Percentiles rank a stretch among this genome's conserved stretches.
phyloP scores from a whole-genome alignment of 2,888 invertebrate genomes.

The Heliothis peltigera region DNA sequence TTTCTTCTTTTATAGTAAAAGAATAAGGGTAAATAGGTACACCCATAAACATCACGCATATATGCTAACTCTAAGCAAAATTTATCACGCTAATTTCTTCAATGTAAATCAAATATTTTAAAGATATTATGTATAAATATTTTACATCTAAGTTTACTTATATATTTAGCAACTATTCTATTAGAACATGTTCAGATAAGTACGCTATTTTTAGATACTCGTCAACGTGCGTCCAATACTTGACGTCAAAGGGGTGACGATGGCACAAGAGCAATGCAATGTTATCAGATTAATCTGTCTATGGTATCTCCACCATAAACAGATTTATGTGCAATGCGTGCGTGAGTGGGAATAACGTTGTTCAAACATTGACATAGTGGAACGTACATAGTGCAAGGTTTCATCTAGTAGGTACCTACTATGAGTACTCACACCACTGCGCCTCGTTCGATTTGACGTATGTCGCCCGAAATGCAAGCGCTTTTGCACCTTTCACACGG shows the following conservation, averaged over 20 bases:
- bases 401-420: neutral
- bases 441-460: conserved; percentile 22
- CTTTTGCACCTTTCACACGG: conserved; percentile 29
- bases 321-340: conserved; percentile 47
- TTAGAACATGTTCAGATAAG: too few species aligned
- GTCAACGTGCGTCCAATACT: conserved; percentile 20
- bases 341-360: conserved; percentile 48
- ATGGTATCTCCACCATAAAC: conserved; percentile 44
- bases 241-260: conserved; percentile 37
- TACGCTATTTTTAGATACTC: conserved; percentile 32
- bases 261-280: conserved; percentile 27
- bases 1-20: too few species aligned
- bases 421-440: neutral
- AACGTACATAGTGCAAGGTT: conserved; percentile 25
- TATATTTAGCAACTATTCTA: too few species aligned
- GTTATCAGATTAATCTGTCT: conserved; percentile 44
- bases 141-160: too few species aligned
- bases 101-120: too few species aligned
- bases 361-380: conserved; percentile 51
- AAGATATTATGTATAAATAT: too few species aligned
- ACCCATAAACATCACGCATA: too few species aligned
- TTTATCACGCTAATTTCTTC: too few species aligned
- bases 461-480: conserved; percentile 26
- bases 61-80: too few species aligned
- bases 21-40: too few species aligned